Conservation (phyloP, 1,140 invertebrate genomes). For the Paracyclopina nana region DNA sequence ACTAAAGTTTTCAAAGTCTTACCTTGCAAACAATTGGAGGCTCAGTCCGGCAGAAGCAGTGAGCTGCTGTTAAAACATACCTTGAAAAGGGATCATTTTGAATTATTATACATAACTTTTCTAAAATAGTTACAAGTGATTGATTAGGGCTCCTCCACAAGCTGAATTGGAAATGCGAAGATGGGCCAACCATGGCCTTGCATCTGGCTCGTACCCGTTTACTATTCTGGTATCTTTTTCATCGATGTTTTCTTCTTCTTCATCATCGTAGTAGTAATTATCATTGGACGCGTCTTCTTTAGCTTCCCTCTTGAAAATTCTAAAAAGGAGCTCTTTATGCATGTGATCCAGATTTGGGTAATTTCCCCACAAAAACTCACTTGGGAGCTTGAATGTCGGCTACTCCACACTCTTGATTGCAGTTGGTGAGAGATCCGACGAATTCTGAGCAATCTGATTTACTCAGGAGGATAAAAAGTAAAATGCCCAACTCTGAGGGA, state of each 20-base stretch:
- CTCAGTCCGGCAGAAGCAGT: neutral
- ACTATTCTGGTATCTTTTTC: neutral
- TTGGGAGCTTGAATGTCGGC: no score
- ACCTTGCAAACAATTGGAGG: neutral
- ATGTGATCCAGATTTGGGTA: no score
- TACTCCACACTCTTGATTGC: no score
- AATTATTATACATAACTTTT: neutral
- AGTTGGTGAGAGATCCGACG: no score
- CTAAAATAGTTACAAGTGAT: neutral
- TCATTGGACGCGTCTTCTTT: no score
- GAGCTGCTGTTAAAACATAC: neutral
- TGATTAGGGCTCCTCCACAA: conserved; percentile 3
- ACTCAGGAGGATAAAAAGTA: no score
- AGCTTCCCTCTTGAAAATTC: no score
- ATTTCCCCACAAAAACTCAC: no score
- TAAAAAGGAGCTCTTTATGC: no score
- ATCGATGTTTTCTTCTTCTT: neutral
- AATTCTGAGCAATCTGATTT: no score
- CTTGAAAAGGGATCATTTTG: neutral
- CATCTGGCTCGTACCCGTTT: neutral
- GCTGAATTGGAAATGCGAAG: neutral
- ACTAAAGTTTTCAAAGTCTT: neutral
- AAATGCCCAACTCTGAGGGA: no score
- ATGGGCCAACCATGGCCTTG: neutral
- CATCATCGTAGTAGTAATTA: neutral